phyloP scores from a whole-genome alignment of 2,888 invertebrate genomes.

The Euphydryas editha region DNA sequence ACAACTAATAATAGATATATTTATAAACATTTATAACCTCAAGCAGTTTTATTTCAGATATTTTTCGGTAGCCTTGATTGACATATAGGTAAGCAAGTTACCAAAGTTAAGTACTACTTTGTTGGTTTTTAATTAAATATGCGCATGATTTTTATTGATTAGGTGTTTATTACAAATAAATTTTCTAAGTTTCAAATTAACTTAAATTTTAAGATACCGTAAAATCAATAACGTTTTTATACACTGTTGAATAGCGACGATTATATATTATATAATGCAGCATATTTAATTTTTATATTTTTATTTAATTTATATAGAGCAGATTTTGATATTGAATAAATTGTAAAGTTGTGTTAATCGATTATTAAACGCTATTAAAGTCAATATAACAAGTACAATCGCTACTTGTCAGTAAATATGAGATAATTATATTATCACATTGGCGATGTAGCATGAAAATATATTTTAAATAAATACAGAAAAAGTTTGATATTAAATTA shows the following conservation, averaged over 20 bases:
- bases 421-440: too few species aligned
- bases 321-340: background rate
- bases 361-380: background rate
- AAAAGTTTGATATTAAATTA: too few species aligned
- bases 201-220: background rate
- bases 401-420: background rate
- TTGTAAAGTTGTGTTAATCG: background rate
- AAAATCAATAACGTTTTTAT: background rate
- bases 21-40: constrained; percentile 8
- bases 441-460: too few species aligned
- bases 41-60: constrained; percentile 6
- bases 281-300: background rate
- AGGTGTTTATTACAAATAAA: background rate
- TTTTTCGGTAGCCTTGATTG: constrained; percentile 10
- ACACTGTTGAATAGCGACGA: background rate
- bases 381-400: background rate
- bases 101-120: constrained; percentile 13
- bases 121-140: background rate
- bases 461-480: too few species aligned
- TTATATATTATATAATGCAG: background rate
- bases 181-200: background rate
- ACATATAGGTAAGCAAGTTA: background rate
- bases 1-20: constrained; percentile 11
- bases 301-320: background rate
- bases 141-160: background rate